phyloP scores from a whole-genome alignment of 2,888 invertebrate genomes.

The Seira ritae region DNA sequence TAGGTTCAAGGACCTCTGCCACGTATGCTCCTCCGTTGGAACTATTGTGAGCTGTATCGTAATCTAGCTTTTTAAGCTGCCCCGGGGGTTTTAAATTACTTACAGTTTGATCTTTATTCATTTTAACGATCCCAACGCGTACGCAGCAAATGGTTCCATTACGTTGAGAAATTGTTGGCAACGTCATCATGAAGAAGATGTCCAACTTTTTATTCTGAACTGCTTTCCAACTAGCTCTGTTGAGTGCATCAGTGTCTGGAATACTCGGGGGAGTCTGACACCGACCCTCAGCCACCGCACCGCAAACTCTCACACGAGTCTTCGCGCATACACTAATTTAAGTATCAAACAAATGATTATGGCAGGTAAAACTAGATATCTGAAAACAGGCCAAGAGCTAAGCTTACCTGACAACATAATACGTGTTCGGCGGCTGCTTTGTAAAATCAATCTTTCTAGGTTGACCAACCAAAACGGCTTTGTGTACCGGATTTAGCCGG shows the following conservation, averaged over 20 bases:
- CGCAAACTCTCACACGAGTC: conserved; percentile 85
- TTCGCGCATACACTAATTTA: conserved; percentile 82
- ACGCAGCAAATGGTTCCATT: conserved; percentile 92
- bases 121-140: conserved; percentile 85
- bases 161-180: conserved; percentile 87
- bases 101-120: conserved; percentile 81
- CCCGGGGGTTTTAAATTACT: conserved; percentile 83
- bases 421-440: conserved; percentile 87
- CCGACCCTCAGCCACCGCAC: conserved; percentile 80
- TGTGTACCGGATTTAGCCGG: conserved; percentile 80
- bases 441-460: conserved; percentile 80
- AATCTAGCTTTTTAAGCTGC: conserved; percentile 83
- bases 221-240: conserved; percentile 74
- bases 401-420: conserved; percentile 82
- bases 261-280: conserved; percentile 85
- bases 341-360: conserved; percentile 62
- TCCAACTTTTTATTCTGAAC: conserved; percentile 78
- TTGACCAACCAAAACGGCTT: conserved; percentile 78
- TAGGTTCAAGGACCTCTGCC: conserved; percentile 84
- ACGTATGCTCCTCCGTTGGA: conserved; percentile 86
- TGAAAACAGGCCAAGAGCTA: conserved; percentile 9
- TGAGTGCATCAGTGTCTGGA: conserved; percentile 81
- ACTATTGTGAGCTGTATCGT: conserved; percentile 83
- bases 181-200: conserved; percentile 82
- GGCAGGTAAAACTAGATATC: background rate